These are phyloP conservation scores for Limosa lapponica DNA, from an alignment of 2,797 vertebrate species.

Conservation along the genomic window DNA sequence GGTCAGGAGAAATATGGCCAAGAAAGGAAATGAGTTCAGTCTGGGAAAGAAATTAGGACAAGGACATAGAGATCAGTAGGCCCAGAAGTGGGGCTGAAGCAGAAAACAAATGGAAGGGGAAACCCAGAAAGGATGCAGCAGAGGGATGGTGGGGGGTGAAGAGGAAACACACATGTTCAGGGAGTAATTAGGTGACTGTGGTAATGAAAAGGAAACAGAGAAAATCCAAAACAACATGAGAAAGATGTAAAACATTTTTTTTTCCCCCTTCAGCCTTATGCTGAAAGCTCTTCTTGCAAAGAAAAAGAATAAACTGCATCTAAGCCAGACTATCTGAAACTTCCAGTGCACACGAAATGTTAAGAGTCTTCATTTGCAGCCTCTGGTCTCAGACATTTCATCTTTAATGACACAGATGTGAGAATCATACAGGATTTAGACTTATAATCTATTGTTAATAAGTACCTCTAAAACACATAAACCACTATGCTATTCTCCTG, in stretches of 20 bases:
- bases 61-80: conserved; percentile 26
- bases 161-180: conserved; percentile 20
- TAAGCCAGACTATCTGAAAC: neutral
- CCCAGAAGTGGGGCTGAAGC: conserved; percentile 30
- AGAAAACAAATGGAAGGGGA: conserved; percentile 58
- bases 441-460: neutral
- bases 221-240: conserved; percentile 1
- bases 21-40: conserved; percentile 67
- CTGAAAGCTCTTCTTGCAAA: neutral
- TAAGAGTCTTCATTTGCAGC: neutral
- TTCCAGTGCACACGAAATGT: neutral
- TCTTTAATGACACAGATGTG: neutral
- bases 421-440: neutral
- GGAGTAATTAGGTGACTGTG: neutral
- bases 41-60: conserved; percentile 64
- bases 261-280: neutral
- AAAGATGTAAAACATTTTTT: neutral
- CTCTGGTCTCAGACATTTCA: neutral
- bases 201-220: conserved; percentile 4
- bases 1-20: conserved; percentile 48
- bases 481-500: neutral
- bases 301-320: neutral
- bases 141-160: neutral
- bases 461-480: neutral
- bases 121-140: conserved; percentile 42